A percentile compares a stretch with the other conserved stretches of the same genome.
phyloP scores from a whole-genome alignment of 92 coral and sea anemone genomes.

The Galaxea fascicularis region DNA sequence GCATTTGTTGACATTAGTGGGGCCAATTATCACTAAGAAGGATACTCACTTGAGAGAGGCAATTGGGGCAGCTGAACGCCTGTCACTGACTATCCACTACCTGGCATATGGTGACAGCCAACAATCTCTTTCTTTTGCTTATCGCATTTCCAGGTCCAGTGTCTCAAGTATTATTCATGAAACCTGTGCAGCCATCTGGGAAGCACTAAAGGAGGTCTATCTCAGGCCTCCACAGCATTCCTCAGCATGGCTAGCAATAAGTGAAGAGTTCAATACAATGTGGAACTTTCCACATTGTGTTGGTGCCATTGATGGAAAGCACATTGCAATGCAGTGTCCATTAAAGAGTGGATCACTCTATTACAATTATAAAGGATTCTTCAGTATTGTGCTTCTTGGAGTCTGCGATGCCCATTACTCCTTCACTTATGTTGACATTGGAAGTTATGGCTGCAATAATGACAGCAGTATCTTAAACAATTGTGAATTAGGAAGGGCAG shows the following conservation, averaged over 20 bases:
- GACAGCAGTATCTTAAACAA: conserved; percentile 55
- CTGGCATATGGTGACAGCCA: conserved; percentile 61
- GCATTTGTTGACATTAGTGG: conserved; percentile 48
- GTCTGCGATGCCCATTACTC: conserved; percentile 63
- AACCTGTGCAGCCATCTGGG: conserved; percentile 70
- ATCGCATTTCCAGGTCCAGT: conserved; percentile 40
- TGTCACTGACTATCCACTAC: conserved; percentile 50
- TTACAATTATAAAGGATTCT: conserved; percentile 67
- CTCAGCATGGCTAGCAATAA: conserved; percentile 48
- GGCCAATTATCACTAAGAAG: conserved; percentile 48
- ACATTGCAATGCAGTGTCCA: conserved; percentile 63
- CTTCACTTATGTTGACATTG: conserved; percentile 57
- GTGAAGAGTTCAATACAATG: conserved; percentile 34
- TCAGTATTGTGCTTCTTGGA: conserved; percentile 58
- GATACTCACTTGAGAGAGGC: conserved; percentile 57
- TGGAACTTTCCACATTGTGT: conserved; percentile 76
- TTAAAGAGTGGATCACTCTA: conserved; percentile 60
- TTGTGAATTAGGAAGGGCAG: conserved; percentile 34
- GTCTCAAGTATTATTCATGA: conserved; percentile 58
- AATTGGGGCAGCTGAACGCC: conserved; percentile 62
- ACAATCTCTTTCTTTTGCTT: conserved; percentile 51
- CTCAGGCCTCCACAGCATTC: conserved; percentile 54
- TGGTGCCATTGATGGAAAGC: conserved; percentile 72
- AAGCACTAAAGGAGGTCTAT: conserved; percentile 45
- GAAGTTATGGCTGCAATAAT: conserved; percentile 58